These are phyloP conservation scores for Tryphoninae sp. DNA, from an alignment of 2,888 invertebrate genomes.

Conservation along the genomic window DNA sequence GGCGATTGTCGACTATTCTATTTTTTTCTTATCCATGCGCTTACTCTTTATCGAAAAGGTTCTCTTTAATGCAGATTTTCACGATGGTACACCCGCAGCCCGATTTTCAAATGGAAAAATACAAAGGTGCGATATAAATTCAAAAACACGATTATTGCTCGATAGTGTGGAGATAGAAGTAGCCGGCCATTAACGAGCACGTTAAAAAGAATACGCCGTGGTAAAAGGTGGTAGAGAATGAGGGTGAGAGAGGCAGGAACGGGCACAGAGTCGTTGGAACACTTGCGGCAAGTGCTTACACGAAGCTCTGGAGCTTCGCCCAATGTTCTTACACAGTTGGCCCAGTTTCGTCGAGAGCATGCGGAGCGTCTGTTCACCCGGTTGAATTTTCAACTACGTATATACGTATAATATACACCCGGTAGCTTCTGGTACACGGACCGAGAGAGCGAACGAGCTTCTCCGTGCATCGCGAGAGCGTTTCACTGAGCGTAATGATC, in stretches of 20 bases:
- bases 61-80: slow-evolving; percentile 48
- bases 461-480: slow-evolving; percentile 52
- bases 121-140: slow-evolving; percentile 53
- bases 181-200: slow-evolving; percentile 58
- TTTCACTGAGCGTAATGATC: slow-evolving; percentile 64
- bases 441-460: slow-evolving; percentile 48
- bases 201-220: slow-evolving; percentile 59
- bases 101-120: slow-evolving; percentile 49
- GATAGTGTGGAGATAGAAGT: slow-evolving; percentile 46
- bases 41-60: slow-evolving; percentile 26
- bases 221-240: not conserved
- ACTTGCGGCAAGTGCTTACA: slow-evolving; percentile 65
- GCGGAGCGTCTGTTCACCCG: slow-evolving; percentile 56
- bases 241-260: slow-evolving; percentile 2
- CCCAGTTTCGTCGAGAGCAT: slow-evolving; percentile 60
- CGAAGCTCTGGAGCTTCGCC: slow-evolving; percentile 64
- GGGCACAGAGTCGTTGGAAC: slow-evolving; percentile 50
- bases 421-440: slow-evolving; percentile 32
- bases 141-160: slow-evolving; percentile 58
- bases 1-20: slow-evolving; percentile 2
- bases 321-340: slow-evolving; percentile 64
- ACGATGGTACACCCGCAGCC: slow-evolving; percentile 16
- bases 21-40: not conserved
- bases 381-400: slow-evolving; percentile 58
- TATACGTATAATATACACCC: slow-evolving; percentile 16